A percentile compares a stretch with the other conserved stretches of the same genome.
These are phyloP conservation scores for Anastrepha obliqua DNA, from an alignment of 1,140 invertebrate genomes.

Conservation along the genomic window DNA sequence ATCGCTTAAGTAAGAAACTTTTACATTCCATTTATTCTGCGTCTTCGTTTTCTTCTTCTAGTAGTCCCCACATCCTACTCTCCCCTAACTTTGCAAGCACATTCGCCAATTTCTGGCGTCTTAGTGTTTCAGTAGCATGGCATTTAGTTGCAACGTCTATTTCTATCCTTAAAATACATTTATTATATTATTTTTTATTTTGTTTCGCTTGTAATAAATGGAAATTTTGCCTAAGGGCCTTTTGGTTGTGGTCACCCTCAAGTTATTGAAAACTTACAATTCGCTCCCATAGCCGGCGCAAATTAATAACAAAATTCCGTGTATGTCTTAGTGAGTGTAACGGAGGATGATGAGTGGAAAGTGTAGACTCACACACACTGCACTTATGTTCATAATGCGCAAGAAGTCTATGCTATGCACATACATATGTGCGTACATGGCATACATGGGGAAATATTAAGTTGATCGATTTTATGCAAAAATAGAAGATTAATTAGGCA, in stretches of 20 bases:
- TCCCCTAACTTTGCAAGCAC: neutral
- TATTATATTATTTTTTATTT: constrained; percentile 35
- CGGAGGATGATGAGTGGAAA: neutral
- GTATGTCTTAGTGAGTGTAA: neutral
- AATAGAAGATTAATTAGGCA: neutral
- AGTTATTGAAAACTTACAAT: constrained; percentile 34
- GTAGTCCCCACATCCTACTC: neutral
- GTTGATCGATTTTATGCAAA: neutral
- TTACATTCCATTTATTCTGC: constrained; percentile 11
- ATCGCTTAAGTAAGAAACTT: constrained; percentile 53
- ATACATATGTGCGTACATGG: neutral
- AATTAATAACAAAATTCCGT: constrained; percentile 38
- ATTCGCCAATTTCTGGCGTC: constrained; percentile 11
- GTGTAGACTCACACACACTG: neutral
- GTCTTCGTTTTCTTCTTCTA: neutral
- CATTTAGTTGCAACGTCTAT: constrained; percentile 35
- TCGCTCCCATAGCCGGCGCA: neutral
- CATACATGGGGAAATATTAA: constrained; percentile 4
- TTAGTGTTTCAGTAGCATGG: neutral
- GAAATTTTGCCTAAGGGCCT: constrained; percentile 38
- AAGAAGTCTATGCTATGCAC: neutral
- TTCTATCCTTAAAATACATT: neutral
- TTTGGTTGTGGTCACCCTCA: constrained; percentile 27
- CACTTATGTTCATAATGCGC: too few relatives aligned
- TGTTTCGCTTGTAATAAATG: constrained; percentile 45